These are phyloP conservation scores for Parazoanthus swiftii DNA, from an alignment of 92 coral and sea anemone species.

Conservation along the genomic window DNA sequence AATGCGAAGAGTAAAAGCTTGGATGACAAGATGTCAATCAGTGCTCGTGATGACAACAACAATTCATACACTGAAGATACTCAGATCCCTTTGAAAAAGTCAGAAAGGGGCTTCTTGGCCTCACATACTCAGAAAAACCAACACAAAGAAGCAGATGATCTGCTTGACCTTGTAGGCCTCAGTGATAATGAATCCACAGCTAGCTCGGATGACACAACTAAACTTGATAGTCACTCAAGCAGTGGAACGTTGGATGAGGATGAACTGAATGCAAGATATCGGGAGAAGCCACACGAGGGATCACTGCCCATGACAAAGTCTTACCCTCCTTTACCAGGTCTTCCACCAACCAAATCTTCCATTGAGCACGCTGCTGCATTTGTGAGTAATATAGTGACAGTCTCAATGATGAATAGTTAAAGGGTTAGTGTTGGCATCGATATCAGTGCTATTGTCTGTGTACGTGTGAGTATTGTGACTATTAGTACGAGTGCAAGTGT, in stretches of 20 bases:
- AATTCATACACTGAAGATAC: background rate
- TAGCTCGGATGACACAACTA: slow-evolving; percentile 49
- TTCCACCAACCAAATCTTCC: slow-evolving; percentile 19
- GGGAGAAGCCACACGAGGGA: background rate
- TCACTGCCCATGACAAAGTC: slow-evolving; percentile 15
- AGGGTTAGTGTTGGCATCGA: background rate
- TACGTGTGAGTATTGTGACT: background rate
- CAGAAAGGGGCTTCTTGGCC: background rate
- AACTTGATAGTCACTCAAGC: slow-evolving; percentile 36
- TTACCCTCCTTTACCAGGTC: slow-evolving; percentile 19
- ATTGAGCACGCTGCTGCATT: slow-evolving; percentile 22
- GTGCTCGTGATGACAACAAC: background rate
- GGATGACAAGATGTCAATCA: background rate
- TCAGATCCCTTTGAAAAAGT: background rate
- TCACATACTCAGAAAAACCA: background rate
- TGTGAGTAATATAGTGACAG: slow-evolving; percentile 22
- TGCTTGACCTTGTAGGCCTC: slow-evolving; percentile 77
- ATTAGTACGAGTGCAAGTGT: background rate
- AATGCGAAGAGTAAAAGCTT: background rate
- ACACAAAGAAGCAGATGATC: slow-evolving; percentile 50
- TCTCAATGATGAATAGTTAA: background rate
- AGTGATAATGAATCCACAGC: slow-evolving; percentile 53
- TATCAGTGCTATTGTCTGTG: background rate
- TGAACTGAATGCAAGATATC: slow-evolving; percentile 12
- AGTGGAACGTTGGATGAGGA: slow-evolving; percentile 24